A percentile compares a stretch with the other conserved stretches of the same genome.
Conservation (phyloP, 2,113 vertebrate genomes). For the Hydropotes inermis region DNA sequence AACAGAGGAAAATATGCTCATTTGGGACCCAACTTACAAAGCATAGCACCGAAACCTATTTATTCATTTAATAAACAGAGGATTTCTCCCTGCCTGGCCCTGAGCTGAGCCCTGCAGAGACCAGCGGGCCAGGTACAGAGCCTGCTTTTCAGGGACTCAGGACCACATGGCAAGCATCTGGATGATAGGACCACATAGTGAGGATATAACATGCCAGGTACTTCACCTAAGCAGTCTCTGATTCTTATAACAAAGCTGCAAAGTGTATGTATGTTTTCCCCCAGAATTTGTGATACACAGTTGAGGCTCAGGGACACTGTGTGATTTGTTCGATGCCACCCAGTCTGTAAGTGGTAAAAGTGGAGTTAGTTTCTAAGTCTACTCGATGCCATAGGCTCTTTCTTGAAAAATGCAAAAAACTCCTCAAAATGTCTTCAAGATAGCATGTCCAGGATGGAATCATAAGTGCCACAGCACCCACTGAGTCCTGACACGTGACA, state of each 20-base stretch:
- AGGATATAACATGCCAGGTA: neutral
- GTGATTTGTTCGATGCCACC: neutral
- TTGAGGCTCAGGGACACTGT: neutral
- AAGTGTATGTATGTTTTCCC: neutral
- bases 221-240: neutral
- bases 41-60: neutral
- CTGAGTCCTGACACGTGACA: neutral
- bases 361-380: neutral
- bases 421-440: neutral
- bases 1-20: neutral
- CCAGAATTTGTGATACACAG: neutral
- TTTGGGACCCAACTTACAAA: neutral
- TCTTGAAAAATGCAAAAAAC: neutral
- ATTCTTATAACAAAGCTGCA: neutral
- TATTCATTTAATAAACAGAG: neutral
- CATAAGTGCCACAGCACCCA: neutral
- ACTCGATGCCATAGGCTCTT: neutral
- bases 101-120: neutral
- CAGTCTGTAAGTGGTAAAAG: neutral
- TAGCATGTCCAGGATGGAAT: neutral
- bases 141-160: neutral
- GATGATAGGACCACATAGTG: neutral
- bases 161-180: neutral
- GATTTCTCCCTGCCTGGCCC: neutral
- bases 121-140: neutral